Base-by-base conservation (phyloP, 2,888 invertebrate genomes). In the Leptura quadrifasciata region DNA sequence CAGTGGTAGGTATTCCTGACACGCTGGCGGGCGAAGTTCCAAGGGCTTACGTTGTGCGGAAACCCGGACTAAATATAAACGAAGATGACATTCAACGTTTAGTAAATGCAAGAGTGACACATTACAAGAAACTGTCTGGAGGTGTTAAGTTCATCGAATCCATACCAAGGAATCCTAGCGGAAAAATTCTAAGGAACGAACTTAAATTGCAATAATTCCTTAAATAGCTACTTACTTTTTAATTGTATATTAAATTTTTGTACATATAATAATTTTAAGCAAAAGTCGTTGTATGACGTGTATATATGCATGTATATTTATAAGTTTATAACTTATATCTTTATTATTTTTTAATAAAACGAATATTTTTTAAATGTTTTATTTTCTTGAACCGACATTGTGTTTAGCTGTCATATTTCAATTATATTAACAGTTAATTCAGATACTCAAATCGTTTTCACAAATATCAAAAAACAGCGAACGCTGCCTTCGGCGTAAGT, bases 1-100 rank as follows among this genome's bases (percentile, higher is more conserved):
- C 95, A 0, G 96, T 96, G 0, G 93, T 96, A 10, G 96, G 95
- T 0, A 90, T 95, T 20, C 93, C 94, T 0, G 93, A 95, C 84
- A 90, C 92, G 0, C 85, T 92, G 21, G 93, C 93, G 0, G 96
- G 95, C 0, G 95, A 96, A 90, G 88, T 95, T 0, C 95, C 95
- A 0, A 91, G 91, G 83, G 95, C 95, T 0, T 95, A 93, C 85
- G 91, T 96, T 1, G 95, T 95, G 0, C 90, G 91, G 74, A 91
- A 91, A 85, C 89, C 91, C 0, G 90, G 90, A 31, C 88, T 90
- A 61, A 90, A 90, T 65, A 84, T 94, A 39, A 91, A 90, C 0
- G 92, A 92, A 81, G 91, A 92, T 78, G 90, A 92, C 54, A 87
- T 94, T 31, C 90, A 91, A 76, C 90, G 91, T 76, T 89, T 91